A percentile compares a stretch with the other conserved stretches of the same genome.
These are phyloP conservation scores for Vicugna pacos DNA, from an alignment of 2,113 vertebrate species.

Conservation along the genomic window DNA sequence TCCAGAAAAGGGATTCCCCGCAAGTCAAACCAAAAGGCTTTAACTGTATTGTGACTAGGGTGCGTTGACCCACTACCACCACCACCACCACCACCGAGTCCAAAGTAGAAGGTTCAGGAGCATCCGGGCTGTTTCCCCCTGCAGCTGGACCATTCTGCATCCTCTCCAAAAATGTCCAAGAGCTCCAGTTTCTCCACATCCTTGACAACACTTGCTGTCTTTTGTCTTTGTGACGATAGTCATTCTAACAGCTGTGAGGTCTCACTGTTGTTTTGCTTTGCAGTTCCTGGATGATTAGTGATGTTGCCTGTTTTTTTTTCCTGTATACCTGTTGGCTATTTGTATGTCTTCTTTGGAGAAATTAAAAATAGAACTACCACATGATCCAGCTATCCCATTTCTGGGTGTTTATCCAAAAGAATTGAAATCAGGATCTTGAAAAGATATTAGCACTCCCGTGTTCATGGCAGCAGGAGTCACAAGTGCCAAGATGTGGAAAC, in stretches of 20 bases:
- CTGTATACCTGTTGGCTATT: background rate
- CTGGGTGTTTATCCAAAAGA: background rate
- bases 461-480: background rate
- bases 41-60: background rate
- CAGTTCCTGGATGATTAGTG: background rate
- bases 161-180: background rate
- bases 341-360: background rate
- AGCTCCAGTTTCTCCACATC: background rate
- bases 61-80: background rate
- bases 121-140: background rate
- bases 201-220: too few species aligned
- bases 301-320: background rate
- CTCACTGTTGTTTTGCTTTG: background rate
- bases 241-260: background rate
- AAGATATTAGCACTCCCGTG: background rate
- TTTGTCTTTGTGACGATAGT: background rate
- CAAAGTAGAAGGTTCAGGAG: background rate
- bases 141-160: fast-evolving
- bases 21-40: background rate
- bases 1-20: background rate
- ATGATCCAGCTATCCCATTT: background rate
- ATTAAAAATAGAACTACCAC: background rate
- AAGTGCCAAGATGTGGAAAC: background rate
- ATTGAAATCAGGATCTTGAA: background rate
- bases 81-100: too few species aligned